A percentile compares a stretch with the other conserved stretches of the same genome.
Evolutionary conservation across 2,888 invertebrate species (phyloP).

Genomic region (Drosophila nr. fundita): DNA sequence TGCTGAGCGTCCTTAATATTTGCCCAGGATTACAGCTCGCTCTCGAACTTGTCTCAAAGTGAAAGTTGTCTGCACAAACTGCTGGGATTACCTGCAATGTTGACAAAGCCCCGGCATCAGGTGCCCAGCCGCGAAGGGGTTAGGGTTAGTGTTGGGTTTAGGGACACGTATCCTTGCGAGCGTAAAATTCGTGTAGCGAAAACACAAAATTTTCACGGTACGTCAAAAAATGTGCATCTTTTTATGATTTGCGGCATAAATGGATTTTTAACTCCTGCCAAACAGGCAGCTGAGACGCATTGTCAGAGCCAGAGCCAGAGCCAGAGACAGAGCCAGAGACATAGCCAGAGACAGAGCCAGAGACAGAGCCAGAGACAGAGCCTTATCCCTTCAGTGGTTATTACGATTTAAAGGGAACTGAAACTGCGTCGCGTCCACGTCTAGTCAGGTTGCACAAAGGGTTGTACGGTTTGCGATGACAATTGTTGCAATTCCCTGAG

Average conservation of each 20-base stretch:
- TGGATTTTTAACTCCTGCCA: conserved; percentile 72
- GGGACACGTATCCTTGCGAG: conserved; percentile 32
- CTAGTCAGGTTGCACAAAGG: conserved; percentile 76
- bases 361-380: conserved; percentile 3
- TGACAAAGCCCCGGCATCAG: conserved; percentile 48
- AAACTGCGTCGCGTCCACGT: conserved; percentile 33
- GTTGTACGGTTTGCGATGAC: conserved; percentile 70
- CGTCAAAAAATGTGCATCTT: conserved; percentile 54
- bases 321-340: conserved; percentile 2
- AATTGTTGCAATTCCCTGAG: conserved; percentile 76
- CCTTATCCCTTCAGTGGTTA: conserved; percentile 29
- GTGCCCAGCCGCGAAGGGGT: conserved; percentile 71
- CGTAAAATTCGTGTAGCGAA: conserved; percentile 76
- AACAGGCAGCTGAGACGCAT: conserved; percentile 74
- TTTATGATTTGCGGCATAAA: conserved; percentile 79
- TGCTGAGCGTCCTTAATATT: background rate
- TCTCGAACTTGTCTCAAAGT: conserved; percentile 11
- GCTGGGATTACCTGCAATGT: conserved; percentile 54
- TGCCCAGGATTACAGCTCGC: conserved; percentile 8
- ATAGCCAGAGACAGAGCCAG: conserved; percentile 2
- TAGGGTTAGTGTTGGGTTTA: conserved; percentile 19
- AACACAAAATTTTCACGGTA: conserved; percentile 71
- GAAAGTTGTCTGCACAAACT: conserved; percentile 44
- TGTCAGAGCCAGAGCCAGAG: conserved; percentile 43
- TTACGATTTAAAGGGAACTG: conserved; percentile 63